Base-by-base conservation (phyloP, 2,113 vertebrate genomes). In the Podarcis raffonei region DNA sequence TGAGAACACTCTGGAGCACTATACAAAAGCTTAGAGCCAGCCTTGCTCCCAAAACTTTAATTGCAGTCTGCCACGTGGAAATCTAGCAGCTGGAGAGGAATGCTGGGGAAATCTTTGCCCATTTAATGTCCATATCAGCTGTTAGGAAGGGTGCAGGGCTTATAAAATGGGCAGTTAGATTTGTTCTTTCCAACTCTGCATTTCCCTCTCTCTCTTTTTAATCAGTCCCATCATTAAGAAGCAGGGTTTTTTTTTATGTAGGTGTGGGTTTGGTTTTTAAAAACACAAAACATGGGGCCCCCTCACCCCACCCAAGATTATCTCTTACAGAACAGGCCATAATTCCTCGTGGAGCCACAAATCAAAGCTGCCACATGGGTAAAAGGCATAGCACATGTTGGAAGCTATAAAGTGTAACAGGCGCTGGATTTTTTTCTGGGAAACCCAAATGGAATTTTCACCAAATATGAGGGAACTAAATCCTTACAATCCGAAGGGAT, bases 301-400 rank as follows among this genome's bases (percentile, higher is more conserved):
- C 59, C 59, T 59, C 59, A 59, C 59, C 42, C 42, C 42, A 48
- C 42, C 42, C 66, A 81, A 48, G 48, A 81, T 87, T 72, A 81
- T 68, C 69, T 76, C 37, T 16, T 57, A 76, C 37, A 83, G 71
- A 72, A 77, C 62, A 88, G 72, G n/a, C 72, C 39, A 68, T 77
- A 88, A 83, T 77, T 77, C 39, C 39, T 68, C 11, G 7, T 48
- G 53, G 69, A 65, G 48, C 57, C 71, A 88, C 71, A 76, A 77
- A 88, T 81, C 68, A 87, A 75, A 69, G 23, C 9, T 72, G 23
- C 53, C 39, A 79, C 8, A 81, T 65, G 59, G 18, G 72, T 83
- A 77, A 83, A 83, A 83, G 37, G 35, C 69, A 48, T 12, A 83
- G 69, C 71, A 66, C 71, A 37, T 83, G 87, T 77, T 88, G 80